Base-by-base conservation (phyloP, 1,140 invertebrate species). In the Pseudomyrmex sp. region DNA sequence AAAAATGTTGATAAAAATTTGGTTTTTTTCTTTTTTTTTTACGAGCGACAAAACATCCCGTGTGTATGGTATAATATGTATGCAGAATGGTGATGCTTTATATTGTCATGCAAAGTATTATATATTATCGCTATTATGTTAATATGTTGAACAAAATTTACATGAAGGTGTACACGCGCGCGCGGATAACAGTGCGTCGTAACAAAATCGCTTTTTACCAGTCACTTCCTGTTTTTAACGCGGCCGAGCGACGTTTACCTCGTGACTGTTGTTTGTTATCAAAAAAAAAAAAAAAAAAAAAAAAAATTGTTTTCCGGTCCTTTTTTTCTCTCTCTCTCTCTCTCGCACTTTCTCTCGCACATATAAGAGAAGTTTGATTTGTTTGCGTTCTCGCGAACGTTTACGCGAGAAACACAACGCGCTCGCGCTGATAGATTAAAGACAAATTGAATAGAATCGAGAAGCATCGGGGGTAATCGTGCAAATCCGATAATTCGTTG, bases 401-500 rank as follows among this genome's bases (percentile, higher is more conserved):
- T 35, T 44, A 69, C 13, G 73, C 44, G 62, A 63, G 58, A 79
- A 84, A 76, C 35, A 56, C 48, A 13, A 76, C 12, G 62, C 54
- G 20, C 20, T 23, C 23, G 20, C 26, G 18, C 20, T 77, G 80
- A 88, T 84, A 63, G 72, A 87, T 88, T 88, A 72, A 82, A 87
- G 58, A 59, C 75, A 72, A 75, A 84, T 65, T 48, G 86, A 87
- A 84, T 56, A 54, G 50, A 61, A 50, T 66, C 46, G 48, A 58
- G 9, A 66, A 65, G 83, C 59, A 50, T 44, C 44, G 52, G 66
- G 18, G 66, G 44, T 59, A 61, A 59, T 68, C 59, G 62, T 61
- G 52, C 59, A 79, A 85, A 82, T 82, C 86, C 76, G 83, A 88
- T 88, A 82, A 88, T 85, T 85, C 73, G 66, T 69, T 85, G 35